These are phyloP conservation scores for Diacarnus erythraeanus DNA, from an alignment of 37 sponge, comb jelly and placozoan species.

Conservation along the genomic window DNA sequence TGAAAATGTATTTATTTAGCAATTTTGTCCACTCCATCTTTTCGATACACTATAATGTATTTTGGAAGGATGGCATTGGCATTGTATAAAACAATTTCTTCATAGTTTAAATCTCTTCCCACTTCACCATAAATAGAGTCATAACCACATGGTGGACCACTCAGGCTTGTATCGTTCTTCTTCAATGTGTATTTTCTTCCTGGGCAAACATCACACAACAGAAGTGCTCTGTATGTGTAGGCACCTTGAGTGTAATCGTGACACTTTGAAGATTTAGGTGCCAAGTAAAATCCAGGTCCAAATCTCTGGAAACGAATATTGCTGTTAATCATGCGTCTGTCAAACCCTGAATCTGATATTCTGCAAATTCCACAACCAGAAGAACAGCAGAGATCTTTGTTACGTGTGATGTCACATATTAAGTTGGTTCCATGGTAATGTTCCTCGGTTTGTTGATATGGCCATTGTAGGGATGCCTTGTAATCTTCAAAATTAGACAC, in stretches of 20 bases:
- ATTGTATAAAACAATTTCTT: constrained; percentile 65
- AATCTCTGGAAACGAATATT: constrained; percentile 65
- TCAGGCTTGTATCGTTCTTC: constrained; percentile 29
- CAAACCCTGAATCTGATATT: constrained; percentile 62
- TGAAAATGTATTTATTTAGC: neutral
- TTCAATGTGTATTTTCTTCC: constrained; percentile 56
- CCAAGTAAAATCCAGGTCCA: constrained; percentile 79
- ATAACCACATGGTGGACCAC: constrained; percentile 60
- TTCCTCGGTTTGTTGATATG: constrained; percentile 20
- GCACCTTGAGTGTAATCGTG: constrained; percentile 81
- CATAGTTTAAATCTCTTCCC: constrained; percentile 58
- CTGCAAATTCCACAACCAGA: constrained; percentile 70
- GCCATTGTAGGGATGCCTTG: neutral
- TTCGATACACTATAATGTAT: constrained; percentile 68
- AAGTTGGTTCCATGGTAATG: constrained; percentile 77
- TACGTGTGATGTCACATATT: constrained; percentile 50
- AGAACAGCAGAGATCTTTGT: constrained; percentile 36
- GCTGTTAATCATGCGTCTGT: constrained; percentile 3
- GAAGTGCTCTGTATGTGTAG: constrained; percentile 57
- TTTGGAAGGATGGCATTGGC: constrained; percentile 56
- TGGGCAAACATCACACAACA: constrained; percentile 64
- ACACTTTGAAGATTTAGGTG: constrained; percentile 78
- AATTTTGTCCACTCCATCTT: constrained; percentile 47
- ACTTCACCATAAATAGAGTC: constrained; percentile 63
- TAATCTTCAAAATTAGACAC: constrained; percentile 25